Evolutionary conservation across 2,113 vertebrate species (phyloP).

Genomic region (Megatriorchis doriae): DNA sequence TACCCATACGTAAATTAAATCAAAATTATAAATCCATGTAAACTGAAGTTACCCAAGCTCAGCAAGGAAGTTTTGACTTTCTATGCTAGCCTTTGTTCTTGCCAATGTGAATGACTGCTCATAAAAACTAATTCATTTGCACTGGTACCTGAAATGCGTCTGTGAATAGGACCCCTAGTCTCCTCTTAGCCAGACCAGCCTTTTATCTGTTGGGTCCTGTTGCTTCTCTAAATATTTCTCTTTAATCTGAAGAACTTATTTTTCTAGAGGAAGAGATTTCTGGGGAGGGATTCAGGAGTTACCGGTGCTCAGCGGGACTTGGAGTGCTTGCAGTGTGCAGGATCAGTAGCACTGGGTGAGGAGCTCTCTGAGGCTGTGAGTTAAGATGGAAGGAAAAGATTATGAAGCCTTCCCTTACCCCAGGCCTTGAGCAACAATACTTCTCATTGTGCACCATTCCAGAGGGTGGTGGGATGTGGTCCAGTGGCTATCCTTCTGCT

Average conservation of each 20-base stretch:
- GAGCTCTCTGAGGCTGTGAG: not conserved
- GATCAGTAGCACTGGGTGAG: not conserved
- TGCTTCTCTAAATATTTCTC: constrained; percentile 33
- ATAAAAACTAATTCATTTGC: not conserved
- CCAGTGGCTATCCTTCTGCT: not conserved
- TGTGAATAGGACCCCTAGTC: not conserved
- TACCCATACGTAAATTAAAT: not conserved
- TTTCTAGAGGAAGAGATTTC: not conserved
- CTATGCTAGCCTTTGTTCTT: not conserved
- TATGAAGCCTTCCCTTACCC: not conserved
- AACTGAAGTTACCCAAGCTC: not conserved
- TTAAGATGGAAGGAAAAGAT: not conserved
- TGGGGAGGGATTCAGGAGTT: not conserved
- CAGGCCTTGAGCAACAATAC: not conserved
- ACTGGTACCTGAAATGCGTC: not conserved
- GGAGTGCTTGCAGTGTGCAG: not conserved
- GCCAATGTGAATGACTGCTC: not conserved
- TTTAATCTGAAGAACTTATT: constrained; percentile 15
- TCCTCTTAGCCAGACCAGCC: not conserved
- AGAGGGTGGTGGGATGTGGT: not conserved
- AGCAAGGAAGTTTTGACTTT: not conserved
- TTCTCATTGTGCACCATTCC: not conserved
- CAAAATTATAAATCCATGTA: not conserved
- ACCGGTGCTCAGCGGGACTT: not conserved
- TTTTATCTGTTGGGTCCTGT: not conserved